Conservation (phyloP, 2,888 invertebrate genomes). For the Pyralis farinalis region DNA sequence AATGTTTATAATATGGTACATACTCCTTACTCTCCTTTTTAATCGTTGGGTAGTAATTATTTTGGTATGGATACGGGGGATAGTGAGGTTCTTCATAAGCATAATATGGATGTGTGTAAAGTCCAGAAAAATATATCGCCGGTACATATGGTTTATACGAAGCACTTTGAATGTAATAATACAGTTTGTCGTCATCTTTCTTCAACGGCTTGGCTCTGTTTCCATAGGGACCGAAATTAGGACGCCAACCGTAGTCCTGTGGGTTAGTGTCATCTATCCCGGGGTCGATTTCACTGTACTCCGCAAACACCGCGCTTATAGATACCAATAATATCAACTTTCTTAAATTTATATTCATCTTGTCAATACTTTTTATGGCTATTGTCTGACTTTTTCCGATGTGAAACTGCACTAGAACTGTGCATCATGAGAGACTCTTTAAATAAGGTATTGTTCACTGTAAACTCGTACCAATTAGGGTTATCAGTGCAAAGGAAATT, state of each 20-base stretch:
- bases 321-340: not conserved
- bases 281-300: not conserved
- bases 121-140: conserved; percentile 28
- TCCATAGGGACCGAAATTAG: conserved; percentile 27
- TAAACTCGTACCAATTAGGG: conserved; percentile 24
- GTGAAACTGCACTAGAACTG: not conserved
- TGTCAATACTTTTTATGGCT: not conserved
- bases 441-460: conserved; percentile 6
- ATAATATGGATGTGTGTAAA: conserved; percentile 43
- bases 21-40: conserved; percentile 3
- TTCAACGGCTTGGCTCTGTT: conserved; percentile 39
- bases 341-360: not conserved
- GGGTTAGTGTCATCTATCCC: conserved; percentile 9
- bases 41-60: conserved; percentile 5
- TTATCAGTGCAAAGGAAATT: conserved; percentile 29
- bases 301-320: not conserved
- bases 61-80: conserved; percentile 28
- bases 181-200: conserved; percentile 37
- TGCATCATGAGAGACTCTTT: conserved; percentile 6
- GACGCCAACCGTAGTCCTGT: conserved; percentile 32
- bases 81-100: conserved; percentile 31
- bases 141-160: conserved; percentile 28
- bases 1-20: not conserved
- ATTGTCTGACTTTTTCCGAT: not conserved
- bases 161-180: conserved; percentile 21